Evolutionary conservation across 2,113 vertebrate species (phyloP), one percentile per base, ranked within the genome.

Genomic region (Onychostruthus taczanowskii): DNA sequence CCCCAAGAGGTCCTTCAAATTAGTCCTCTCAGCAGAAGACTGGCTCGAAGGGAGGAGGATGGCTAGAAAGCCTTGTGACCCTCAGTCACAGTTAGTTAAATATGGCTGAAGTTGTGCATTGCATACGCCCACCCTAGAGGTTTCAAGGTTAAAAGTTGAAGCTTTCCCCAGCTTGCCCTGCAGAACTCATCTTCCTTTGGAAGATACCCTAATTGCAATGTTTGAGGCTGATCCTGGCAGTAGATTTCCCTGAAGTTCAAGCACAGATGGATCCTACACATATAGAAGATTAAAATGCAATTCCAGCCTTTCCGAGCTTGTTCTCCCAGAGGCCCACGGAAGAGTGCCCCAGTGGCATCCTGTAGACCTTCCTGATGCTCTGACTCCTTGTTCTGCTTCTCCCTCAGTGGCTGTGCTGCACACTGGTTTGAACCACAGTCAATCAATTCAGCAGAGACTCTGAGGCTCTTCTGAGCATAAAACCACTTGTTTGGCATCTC

Each of bases 321-420:
- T 33, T 91, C 46, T 94, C 67, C 39, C 75, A 41, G 62, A 82
- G 77, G 39, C 6, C 39, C 39, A 2, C 16, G 7, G 28, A n/a
- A 46, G 33, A 66, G 19, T 46, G 35, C 35, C 30, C 55, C 4
- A 4, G 47, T 66, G 67, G 50, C 43, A 80, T 55, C 24, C 59
- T 55, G 24, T 41, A 78, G 59, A 50, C 46, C 22, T 91, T 87
- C 70, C 72, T 74, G 59, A n/a, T 81, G 67, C 35, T 39, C 72
- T 94, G 72, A 95, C 55, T 84, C 9, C 56, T 77, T 84, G 50
- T 80, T 93, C 46, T 94, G 31, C 93, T 88, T 90, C 55, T 93
- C 59, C 85, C 68, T 47, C 67, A 96, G 95, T 97, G 95, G 94
- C 64, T 96, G 72, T 94, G 94, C 90, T 96, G 88, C 88, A 92